Conservation (phyloP, 2,113 vertebrate genomes). For the Lampris megalopsis region DNA sequence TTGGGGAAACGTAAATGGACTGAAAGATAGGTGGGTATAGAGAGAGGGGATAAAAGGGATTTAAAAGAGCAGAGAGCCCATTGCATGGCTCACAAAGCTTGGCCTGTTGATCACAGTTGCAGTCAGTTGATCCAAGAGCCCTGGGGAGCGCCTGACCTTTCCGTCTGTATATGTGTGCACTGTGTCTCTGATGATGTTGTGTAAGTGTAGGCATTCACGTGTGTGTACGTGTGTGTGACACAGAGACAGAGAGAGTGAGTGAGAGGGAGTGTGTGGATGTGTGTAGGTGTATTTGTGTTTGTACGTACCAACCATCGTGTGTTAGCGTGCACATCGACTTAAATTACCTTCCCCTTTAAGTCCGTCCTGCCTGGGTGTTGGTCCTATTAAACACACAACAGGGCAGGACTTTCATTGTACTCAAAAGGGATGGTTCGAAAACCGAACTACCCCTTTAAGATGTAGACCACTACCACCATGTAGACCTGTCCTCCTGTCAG, state of each 20-base stretch:
- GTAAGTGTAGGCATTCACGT: neutral
- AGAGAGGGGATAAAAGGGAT: conserved; percentile 15
- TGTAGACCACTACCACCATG: too few relatives aligned
- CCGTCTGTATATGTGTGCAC: conserved; percentile 6
- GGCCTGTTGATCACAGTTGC: conserved; percentile 67
- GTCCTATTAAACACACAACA: conserved; percentile 14
- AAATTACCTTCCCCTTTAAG: conserved; percentile 71
- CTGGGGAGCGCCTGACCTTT: conserved; percentile 72
- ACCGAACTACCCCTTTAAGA: too few relatives aligned
- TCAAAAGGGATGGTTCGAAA: neutral
- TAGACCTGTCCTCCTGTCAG: too few relatives aligned
- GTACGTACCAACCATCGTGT: conserved; percentile 37
- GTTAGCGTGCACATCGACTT: conserved; percentile 53
- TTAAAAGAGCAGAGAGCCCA: conserved; percentile 23
- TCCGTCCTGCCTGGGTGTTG: conserved; percentile 31
- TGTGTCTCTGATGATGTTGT: neutral
- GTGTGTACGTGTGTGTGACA: conserved; percentile 12
- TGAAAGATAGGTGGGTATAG: conserved; percentile 4
- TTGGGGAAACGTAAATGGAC: conserved; percentile 5
- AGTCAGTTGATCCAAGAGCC: conserved; percentile 42
- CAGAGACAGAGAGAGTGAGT: too few relatives aligned
- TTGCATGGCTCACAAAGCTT: conserved; percentile 28
- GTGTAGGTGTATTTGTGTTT: neutral
- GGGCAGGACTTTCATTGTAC: neutral
- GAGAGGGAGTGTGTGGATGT: neutral